Percentiles rank a stretch among this genome's conserved stretches.
Conservation (phyloP, 2,797 vertebrate genomes). For the Austrolebias charrua region DNA sequence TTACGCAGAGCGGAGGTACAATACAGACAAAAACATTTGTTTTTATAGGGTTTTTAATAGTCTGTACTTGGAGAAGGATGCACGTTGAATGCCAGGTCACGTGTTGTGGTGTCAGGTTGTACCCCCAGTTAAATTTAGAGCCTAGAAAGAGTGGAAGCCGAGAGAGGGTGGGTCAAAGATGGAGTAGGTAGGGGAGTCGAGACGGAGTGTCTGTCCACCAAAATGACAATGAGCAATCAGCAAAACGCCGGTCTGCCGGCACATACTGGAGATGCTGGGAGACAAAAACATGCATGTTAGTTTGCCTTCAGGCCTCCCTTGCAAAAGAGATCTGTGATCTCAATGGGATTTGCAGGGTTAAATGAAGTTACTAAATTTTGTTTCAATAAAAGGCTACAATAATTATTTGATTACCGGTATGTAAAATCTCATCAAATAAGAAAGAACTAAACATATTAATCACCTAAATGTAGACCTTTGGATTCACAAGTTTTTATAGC, state of each 20-base stretch:
- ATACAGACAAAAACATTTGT: slow-evolving; percentile 11
- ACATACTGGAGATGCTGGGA: slow-evolving; percentile 1
- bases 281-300: neutral
- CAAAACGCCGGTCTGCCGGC: slow-evolving; percentile 29
- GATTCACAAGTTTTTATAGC: no score
- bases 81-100: slow-evolving; percentile 56
- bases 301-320: no score
- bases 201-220: neutral
- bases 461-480: no score
- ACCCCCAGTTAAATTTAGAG: slow-evolving; percentile 70
- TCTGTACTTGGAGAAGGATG: slow-evolving; percentile 32
- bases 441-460: no score
- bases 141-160: slow-evolving; percentile 24
- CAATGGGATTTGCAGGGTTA: no score
- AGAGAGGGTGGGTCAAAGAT: slow-evolving; percentile 25
- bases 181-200: slow-evolving; percentile 10
- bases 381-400: neutral
- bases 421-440: neutral
- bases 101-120: slow-evolving; percentile 71
- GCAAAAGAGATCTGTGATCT: no score
- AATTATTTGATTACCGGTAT: neutral
- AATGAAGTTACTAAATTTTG: neutral
- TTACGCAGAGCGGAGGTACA: slow-evolving; percentile 16
- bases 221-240: slow-evolving; percentile 26
- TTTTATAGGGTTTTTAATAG: slow-evolving; percentile 24